Base-by-base conservation (phyloP, 2,113 vertebrate genomes). In the Grantiella picta region DNA sequence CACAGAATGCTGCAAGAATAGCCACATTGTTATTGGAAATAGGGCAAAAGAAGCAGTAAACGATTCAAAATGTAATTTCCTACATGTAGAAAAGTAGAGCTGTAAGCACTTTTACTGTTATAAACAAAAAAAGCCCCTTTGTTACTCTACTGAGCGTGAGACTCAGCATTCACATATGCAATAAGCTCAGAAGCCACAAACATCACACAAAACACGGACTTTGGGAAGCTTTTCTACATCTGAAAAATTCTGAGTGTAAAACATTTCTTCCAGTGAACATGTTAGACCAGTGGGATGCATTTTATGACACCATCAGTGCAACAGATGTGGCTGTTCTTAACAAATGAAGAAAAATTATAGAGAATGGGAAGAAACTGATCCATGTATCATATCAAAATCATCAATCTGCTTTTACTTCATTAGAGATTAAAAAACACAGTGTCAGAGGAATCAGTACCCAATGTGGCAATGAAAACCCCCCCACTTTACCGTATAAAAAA, bases 161-260 rank as follows among this genome's bases (percentile, higher is more conserved):
- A 76, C 47, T 56, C 31, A 22, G 63, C 5, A 2, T 16, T 19
- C 28, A 16, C 64, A 78, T 38, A 64, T 53, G 64, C 38, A 53
- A 7, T 23, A 23, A 27, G 27, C 63, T 69, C 63, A 61, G 53
- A 53, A 78, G 61, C 10, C 38, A 53, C 28, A 53, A 69, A 69
- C 19, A 24, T 38, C 5, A 1, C 38, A 38, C 15, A n/a, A 24
- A 86, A 61, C 19, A 13, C 0, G 0, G 23, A 53, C 40, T 60
- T 45, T 5, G 35, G 19, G 27, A 80, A 76, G 50, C 35, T 83
- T 27, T 56, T 3, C 53, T 29, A 11, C 28, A 47, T 4, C 53
- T 54, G 40, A 59, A 33, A 49, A 86, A 49, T 8, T 69, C 24
- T 22, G 25, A 85, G 31, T 5, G 3, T 27, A 29, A 69, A 73